Evolutionary conservation across 2,888 invertebrate genomes (phyloP).

Genomic region (Amblyjoppa proteus): DNA sequence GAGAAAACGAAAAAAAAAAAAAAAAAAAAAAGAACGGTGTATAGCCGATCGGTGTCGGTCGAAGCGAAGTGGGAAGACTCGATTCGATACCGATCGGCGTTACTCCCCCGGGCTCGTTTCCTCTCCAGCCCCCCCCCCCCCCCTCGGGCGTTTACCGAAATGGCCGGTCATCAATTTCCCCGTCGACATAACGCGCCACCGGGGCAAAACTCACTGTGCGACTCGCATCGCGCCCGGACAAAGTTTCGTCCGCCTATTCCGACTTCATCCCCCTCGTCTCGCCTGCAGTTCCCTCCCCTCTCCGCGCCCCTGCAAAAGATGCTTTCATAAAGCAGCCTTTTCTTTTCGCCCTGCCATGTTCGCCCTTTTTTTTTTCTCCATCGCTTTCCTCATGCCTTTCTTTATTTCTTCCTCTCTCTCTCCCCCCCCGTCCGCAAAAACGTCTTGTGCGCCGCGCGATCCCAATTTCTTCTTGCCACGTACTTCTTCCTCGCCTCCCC

Average conservation of each 20-base stretch:
- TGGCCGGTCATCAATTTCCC: constrained; percentile 45
- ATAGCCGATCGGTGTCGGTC: constrained; percentile 28
- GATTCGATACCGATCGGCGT: constrained; percentile 50
- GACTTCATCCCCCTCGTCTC: background rate
- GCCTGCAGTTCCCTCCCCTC: background rate
- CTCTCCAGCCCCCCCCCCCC: background rate
- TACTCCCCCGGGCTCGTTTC: constrained; percentile 48
- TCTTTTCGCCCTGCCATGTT: constrained; percentile 63
- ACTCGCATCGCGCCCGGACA: constrained; percentile 35
- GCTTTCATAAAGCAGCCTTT: constrained; percentile 71
- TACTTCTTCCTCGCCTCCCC: constrained; percentile 21
- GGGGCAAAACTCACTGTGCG: constrained; percentile 35
- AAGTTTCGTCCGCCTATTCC: constrained; percentile 37
- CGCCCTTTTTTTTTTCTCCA: constrained; percentile 2
- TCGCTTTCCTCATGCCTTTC: constrained; percentile 32
- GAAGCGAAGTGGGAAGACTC: constrained; percentile 31
- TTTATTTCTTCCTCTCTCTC: constrained; percentile 28
- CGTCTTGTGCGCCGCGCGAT: constrained; percentile 40
- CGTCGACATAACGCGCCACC: constrained; percentile 35
- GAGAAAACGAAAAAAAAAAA: background rate
- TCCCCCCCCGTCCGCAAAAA: constrained; percentile 30
- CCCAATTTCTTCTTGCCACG: constrained; percentile 41
- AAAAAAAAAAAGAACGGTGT: background rate
- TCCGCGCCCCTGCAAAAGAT: constrained; percentile 59
- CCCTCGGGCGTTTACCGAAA: constrained; percentile 39